A percentile compares a stretch with the other conserved stretches of the same genome.
phyloP scores from a whole-genome alignment of 1,140 invertebrate genomes.

The Popillia japonica region DNA sequence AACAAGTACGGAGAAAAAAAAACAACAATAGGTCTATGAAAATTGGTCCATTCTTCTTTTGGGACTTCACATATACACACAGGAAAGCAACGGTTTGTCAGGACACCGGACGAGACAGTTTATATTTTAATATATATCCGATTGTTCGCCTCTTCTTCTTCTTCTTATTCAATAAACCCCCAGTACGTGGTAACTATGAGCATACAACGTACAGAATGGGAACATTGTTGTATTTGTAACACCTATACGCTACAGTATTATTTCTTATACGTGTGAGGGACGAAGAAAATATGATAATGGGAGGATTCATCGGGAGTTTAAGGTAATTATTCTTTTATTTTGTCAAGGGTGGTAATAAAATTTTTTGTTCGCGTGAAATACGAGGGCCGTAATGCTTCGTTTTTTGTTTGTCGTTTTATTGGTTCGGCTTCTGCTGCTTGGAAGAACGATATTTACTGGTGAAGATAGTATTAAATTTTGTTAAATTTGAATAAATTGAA shows the following conservation, averaged over 20 bases:
- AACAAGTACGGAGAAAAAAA: conserved; percentile 4
- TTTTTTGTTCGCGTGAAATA: conserved; percentile 14
- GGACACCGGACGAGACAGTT: conserved; percentile 24
- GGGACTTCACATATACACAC: conserved; percentile 15
- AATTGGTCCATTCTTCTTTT: conserved; percentile 32
- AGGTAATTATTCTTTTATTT: conserved; percentile 29
- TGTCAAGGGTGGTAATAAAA: conserved; percentile 25
- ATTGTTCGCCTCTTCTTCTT: conserved; percentile 22
- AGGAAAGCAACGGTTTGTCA: conserved; percentile 24
- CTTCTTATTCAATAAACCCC: conserved; percentile 24
- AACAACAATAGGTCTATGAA: conserved; percentile 24
- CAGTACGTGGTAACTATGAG: not conserved
- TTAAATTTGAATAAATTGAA: too few relatives aligned
- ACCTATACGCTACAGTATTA: not conserved
- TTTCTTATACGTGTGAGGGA: not conserved
- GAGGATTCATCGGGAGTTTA: conserved; percentile 24
- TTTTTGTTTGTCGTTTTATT: conserved; percentile 14
- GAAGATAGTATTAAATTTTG: too few relatives aligned
- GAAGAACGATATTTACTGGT: not conserved
- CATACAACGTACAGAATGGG: not conserved
- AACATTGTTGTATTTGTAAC: conserved; percentile 26
- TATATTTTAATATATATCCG: conserved; percentile 34
- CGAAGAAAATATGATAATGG: conserved; percentile 20
- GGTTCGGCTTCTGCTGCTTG: not conserved
- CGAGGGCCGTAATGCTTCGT: not conserved